Percentiles rank a stretch among this genome's conserved stretches.
Evolutionary conservation across 1,140 invertebrate genomes (phyloP).

Genomic region (Marisa cornuarietis): DNA sequence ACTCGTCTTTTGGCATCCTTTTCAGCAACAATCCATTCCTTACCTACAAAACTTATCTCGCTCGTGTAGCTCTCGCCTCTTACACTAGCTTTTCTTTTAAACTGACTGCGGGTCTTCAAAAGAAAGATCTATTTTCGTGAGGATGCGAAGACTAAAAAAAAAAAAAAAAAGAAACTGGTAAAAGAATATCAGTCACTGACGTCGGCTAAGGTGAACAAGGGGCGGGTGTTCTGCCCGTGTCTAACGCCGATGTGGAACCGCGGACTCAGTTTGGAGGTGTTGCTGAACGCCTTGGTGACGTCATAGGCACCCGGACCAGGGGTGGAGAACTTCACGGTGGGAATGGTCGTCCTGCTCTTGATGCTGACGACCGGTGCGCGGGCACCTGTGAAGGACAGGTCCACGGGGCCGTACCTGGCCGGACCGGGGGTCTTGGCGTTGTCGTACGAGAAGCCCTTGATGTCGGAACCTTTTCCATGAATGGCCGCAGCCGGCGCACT

Average conservation of each 20-base stretch:
- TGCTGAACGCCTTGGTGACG: constrained; percentile 29
- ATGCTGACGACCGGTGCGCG: constrained; percentile 38
- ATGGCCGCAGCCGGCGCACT: constrained; percentile 32
- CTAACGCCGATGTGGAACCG: constrained; percentile 47
- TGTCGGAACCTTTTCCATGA: constrained; percentile 22
- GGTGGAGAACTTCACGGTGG: constrained; percentile 36
- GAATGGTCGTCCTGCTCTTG: constrained; percentile 25
- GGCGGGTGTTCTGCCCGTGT: constrained; percentile 45
- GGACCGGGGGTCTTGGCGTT: constrained; percentile 50
- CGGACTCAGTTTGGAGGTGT: constrained; percentile 31
- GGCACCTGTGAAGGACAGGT: constrained; percentile 22
- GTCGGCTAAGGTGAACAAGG: constrained; percentile 38
- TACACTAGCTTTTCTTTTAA: no score
- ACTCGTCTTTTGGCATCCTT: no score
- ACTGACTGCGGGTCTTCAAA: no score
- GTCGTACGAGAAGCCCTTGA: constrained; percentile 41
- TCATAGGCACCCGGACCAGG: constrained; percentile 47
- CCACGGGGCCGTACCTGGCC: constrained; percentile 32
- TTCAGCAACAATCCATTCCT: no score
- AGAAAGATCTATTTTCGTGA: no score
- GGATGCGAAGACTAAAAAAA: no score
- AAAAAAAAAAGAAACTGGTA: no score
- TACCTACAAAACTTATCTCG: no score
- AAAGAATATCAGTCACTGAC: constrained; percentile 17
- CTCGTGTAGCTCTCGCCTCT: no score